Evolutionary conservation across 1,140 invertebrate genomes (phyloP), one percentile per base, ranked within the genome.

Genomic region (Streblospio benedicti): DNA sequence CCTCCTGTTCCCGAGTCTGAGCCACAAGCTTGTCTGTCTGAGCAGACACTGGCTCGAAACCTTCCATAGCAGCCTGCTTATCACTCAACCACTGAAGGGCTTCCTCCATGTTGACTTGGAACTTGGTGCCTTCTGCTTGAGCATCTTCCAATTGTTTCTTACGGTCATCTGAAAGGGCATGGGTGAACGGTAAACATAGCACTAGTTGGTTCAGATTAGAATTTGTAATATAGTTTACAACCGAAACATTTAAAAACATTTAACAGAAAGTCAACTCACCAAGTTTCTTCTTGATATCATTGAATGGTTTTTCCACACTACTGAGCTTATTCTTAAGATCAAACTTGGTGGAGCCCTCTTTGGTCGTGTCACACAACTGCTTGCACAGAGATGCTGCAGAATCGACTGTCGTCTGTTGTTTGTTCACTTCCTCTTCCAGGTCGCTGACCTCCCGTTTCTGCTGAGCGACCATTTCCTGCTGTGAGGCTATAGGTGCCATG

Each of bases 121-220:
- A 88, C 72, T 93, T 89, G 64, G 90, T 84, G 0, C 77, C 79
- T 61, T 81, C 77, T 75, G 81, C 84, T 0, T 91, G 77, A 20
- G 87, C 87, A 4, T 87, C 88, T 74, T 95, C 92, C 23, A 94
- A 84, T 74, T 95, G 91, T 1, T 88, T 90, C 76, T 91, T 92
- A 63, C 85, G 85, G 63, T 90, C 86, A 71, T 92, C 91, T 57
- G 38, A 31, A 55, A 25, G 31, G 23, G 3, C n/a, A n/a, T n/a
- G n/a, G n/a, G n/a, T n/a, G n/a, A 30, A 52, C 16, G 27, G 50
- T 27, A 30, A 9, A 52, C 50, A 52, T 16, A 12, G 20, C 9
- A 12, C 23, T 16, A 6, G 45, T n/a, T 35, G 28, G 12, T 6
- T 25, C 30, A 55, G 38, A 51, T 20, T 23, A n/a, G n/a, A n/a